Evolutionary conservation across 2,888 invertebrate species (phyloP), one percentile per base, ranked within the genome.

Genomic region (Apomyelois bistriatella): DNA sequence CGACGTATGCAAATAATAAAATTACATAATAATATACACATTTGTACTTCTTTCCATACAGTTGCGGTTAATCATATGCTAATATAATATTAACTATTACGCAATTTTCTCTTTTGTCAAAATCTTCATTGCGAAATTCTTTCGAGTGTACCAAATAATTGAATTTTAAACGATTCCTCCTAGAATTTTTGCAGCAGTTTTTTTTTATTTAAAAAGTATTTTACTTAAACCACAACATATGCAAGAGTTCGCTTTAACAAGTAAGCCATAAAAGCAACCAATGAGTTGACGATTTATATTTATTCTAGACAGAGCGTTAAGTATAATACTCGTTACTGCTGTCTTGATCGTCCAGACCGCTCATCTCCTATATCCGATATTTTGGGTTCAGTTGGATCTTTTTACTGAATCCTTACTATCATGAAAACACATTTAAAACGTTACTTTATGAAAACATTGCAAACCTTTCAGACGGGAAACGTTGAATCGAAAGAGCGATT

Each of bases 1-100:
- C 76, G 78, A 87, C 82, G 82, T 87, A 83, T 85, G 88, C 85
- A 85, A 84, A 75, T 80, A 79, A 79, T 77, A 74, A 79, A 83
- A 80, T 78, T 74, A 77, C 72, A 59, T 66, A 66, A 76, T 76
- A 73, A 73, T 76, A 64, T 78, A 81, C 79, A 81, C 70, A 72
- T 86, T 85, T 85, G 75, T 82, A 85, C 78, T 81, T 81, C 78
- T 82, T 79, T 83, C 79, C 75, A 79, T 80, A 79, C 73, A 71
- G 71, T 75, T 74, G 78, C 74, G 70, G 62, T 74, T 70, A 70
- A 76, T 75, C 70, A 74, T 78, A 72, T 70, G 79, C 76, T 75
- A 73, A 74, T 77, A 72, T 75, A 76, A 77, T 77, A 70, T 76
- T 77, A 80, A 79, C 76, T 74, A 76, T 77, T 70, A 71, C 64